Percentiles rank a stretch among this genome's conserved stretches.
These are phyloP conservation scores for Octonoba sinensis DNA, from an alignment of 2,888 invertebrate species.

Conservation along the genomic window DNA sequence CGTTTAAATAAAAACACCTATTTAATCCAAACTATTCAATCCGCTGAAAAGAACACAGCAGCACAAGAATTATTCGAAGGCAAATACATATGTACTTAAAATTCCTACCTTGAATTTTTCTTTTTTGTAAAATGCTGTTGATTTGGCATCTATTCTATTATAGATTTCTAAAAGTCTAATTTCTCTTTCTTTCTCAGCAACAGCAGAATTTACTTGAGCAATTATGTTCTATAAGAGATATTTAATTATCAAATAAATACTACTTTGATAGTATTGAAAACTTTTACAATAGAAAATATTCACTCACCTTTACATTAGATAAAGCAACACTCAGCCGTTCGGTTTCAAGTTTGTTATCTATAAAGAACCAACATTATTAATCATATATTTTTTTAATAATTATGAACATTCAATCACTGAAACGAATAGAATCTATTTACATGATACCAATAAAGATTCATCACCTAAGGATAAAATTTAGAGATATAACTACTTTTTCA, in stretches of 20 bases:
- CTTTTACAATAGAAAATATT: neutral
- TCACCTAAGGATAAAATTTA: too few relatives aligned
- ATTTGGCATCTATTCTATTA: conserved; percentile 91
- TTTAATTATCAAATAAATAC: neutral
- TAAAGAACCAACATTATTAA: neutral
- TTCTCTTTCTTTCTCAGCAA: conserved; percentile 91
- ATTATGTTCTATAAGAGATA: conserved; percentile 78
- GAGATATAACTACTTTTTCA: too few relatives aligned
- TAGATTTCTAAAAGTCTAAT: conserved; percentile 92
- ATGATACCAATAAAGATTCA: too few relatives aligned
- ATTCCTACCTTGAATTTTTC: conserved; percentile 82
- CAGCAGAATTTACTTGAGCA: conserved; percentile 90
- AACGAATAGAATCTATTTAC: too few relatives aligned
- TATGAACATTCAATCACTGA: too few relatives aligned
- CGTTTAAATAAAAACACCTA: too few relatives aligned
- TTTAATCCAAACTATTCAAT: too few relatives aligned
- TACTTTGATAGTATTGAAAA: conserved; percentile 2
- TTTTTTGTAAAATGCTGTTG: conserved; percentile 78
- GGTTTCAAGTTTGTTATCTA: conserved; percentile 54
- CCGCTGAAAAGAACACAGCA: too few relatives aligned
- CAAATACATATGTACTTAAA: too few relatives aligned
- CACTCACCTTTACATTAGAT: conserved; percentile 42
- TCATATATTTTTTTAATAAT: too few relatives aligned
- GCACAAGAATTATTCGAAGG: too few relatives aligned
- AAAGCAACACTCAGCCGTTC: conserved; percentile 39